Evolutionary conservation across 2,888 invertebrate genomes (phyloP).

Genomic region (Drosophila seclusa): DNA sequence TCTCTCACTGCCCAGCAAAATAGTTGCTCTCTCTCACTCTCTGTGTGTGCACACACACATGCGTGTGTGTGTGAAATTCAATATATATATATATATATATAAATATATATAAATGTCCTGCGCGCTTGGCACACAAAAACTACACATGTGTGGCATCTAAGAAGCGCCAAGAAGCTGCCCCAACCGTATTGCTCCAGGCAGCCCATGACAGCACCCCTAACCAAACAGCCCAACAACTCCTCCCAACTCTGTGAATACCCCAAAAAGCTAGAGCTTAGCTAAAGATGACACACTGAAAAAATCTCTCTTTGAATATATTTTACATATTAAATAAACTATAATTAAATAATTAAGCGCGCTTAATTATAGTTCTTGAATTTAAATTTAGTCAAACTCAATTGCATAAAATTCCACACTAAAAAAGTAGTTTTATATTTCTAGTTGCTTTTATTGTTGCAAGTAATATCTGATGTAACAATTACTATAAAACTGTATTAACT

Average conservation of each 20-base stretch:
- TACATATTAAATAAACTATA: too few species aligned
- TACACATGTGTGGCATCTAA: slow-evolving; percentile 71
- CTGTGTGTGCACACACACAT: background rate
- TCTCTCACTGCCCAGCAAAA: slow-evolving; percentile 58
- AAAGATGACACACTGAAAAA: background rate
- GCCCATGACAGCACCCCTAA: background rate
- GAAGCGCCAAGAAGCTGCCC: slow-evolving; percentile 56
- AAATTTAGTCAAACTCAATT: background rate
- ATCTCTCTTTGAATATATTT: background rate
- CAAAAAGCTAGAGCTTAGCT: background rate
- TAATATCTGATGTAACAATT: background rate
- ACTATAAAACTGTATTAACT: background rate
- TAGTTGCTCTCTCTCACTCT: slow-evolving; percentile 57
- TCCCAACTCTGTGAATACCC: background rate
- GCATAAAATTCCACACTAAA: background rate
- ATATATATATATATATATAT: background rate
- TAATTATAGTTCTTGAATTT: background rate
- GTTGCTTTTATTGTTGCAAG: background rate
- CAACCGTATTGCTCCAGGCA: background rate
- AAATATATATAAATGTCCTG: slow-evolving; percentile 60
- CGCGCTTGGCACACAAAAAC: slow-evolving; percentile 71
- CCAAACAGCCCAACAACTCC: slow-evolving; percentile 2
- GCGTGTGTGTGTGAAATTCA: background rate
- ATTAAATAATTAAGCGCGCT: too few species aligned
- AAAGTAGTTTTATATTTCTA: background rate